Conservation (phyloP, 2,797 vertebrate genomes). For the Tachyglossus aculeatus region DNA sequence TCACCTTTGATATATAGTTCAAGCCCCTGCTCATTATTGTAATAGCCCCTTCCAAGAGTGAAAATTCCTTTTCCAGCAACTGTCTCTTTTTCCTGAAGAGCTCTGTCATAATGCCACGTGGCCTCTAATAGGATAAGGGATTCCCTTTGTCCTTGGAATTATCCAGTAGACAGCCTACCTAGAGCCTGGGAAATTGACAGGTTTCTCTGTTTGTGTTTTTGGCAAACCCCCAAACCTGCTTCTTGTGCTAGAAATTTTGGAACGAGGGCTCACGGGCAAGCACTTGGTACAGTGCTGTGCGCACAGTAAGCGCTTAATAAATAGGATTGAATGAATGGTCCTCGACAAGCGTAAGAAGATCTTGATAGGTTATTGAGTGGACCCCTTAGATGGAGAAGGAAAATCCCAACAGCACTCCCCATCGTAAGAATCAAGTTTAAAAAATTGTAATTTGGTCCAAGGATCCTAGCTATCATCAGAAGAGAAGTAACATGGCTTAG, state of each 20-base stretch:
- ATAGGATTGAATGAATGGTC: no score
- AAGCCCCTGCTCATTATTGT: slow-evolving; percentile 65
- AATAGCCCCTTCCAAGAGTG: slow-evolving; percentile 65
- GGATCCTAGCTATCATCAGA: no score
- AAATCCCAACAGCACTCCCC: no score
- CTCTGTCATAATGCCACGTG: slow-evolving; percentile 63
- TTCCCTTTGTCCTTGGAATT: slow-evolving; percentile 72
- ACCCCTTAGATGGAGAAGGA: no score
- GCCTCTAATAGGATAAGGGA: slow-evolving; percentile 71
- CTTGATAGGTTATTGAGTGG: no score
- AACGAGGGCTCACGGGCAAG: no score
- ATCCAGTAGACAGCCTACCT: slow-evolving; percentile 56
- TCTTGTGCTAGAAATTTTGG: slow-evolving; percentile 42
- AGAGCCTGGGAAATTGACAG: slow-evolving; percentile 59
- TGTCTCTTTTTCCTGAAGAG: slow-evolving; percentile 55
- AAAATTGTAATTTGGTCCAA: no score
- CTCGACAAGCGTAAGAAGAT: no score
- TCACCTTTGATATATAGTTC: slow-evolving; percentile 5
- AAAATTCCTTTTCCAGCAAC: slow-evolving; percentile 61
- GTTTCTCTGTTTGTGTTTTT: slow-evolving; percentile 68
- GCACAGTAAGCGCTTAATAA: no score
- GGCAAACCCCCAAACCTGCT: slow-evolving; percentile 56
- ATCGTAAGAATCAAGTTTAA: no score
- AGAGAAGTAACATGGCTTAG: no score
- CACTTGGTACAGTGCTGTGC: no score